Evolutionary conservation across 37 sponge, comb jelly and placozoan genomes (phyloP).

Genomic region (Theonella swinhoei): DNA sequence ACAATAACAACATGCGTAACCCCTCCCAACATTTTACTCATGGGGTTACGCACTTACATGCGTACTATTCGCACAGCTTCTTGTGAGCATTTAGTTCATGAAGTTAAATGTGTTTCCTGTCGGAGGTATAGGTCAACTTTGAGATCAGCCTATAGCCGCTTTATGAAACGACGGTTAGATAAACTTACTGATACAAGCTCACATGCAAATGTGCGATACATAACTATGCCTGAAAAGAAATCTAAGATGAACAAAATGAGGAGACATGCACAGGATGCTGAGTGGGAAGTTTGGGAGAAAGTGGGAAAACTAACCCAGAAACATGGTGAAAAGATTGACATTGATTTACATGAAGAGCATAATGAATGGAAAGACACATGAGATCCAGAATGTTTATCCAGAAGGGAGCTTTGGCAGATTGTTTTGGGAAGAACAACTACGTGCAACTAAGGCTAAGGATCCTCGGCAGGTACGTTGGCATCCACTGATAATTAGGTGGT

Average conservation of each 20-base stretch:
- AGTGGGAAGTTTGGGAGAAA: background rate
- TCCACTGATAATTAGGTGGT: conserved; percentile 53
- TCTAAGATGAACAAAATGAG: background rate
- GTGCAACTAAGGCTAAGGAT: conserved; percentile 12
- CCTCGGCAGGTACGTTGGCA: conserved; percentile 49
- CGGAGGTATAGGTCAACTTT: conserved; percentile 4
- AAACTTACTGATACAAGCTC: background rate
- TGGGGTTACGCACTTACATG: no score
- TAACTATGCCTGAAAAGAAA: conserved; percentile 29
- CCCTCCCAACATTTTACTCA: no score
- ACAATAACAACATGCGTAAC: no score
- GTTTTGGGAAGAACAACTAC: conserved; percentile 47
- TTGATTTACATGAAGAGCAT: conserved; percentile 6
- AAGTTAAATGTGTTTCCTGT: conserved; percentile 10
- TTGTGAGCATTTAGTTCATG: background rate
- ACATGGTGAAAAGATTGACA: conserved; percentile 15
- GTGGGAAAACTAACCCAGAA: background rate
- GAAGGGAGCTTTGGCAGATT: conserved; percentile 26
- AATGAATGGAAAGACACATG: conserved; percentile 17
- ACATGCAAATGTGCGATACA: conserved; percentile 9
- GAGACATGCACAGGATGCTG: background rate
- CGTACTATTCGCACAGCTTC: conserved; percentile 19
- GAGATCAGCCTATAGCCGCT: conserved; percentile 22
- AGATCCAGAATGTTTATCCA: background rate
- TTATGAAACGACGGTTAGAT: background rate